phyloP scores from a whole-genome alignment of 2,113 vertebrate genomes.

The Eulacestoma nigropectus region DNA sequence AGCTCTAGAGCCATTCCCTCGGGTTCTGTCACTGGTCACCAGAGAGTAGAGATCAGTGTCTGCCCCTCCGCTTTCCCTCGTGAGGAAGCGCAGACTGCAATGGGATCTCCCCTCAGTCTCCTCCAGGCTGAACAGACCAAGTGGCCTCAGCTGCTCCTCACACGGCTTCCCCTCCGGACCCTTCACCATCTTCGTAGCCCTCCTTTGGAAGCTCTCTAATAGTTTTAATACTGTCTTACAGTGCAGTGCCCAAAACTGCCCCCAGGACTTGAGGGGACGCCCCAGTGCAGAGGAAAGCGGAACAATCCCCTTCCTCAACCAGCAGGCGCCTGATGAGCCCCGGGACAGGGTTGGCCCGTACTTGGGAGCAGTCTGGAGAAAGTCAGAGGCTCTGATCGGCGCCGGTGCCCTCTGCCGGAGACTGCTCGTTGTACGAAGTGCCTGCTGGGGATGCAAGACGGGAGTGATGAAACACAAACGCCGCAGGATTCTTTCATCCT shows the following conservation, averaged over 20 bases:
- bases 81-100: not conserved
- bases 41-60: not conserved
- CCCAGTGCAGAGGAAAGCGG: not conserved
- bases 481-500: not conserved
- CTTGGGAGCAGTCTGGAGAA: not conserved
- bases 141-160: not conserved
- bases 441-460: not conserved
- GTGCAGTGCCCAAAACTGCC: not conserved
- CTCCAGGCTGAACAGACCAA: not conserved
- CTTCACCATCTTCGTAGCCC: not conserved
- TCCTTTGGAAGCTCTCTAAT: not conserved
- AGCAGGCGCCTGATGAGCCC: not conserved
- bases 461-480: not conserved
- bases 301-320: not conserved
- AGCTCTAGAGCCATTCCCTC: not conserved
- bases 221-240: not conserved
- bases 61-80: not conserved
- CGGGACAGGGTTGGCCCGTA: not conserved
- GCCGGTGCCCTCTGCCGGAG: not conserved
- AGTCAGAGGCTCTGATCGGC: not conserved
- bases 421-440: fast-evolving
- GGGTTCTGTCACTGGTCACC: not conserved
- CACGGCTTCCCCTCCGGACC: no score
- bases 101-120: not conserved
- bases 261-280: not conserved